Evolutionary conservation across 2,888 invertebrate genomes (phyloP).

Genomic region (Germaria angustata): DNA sequence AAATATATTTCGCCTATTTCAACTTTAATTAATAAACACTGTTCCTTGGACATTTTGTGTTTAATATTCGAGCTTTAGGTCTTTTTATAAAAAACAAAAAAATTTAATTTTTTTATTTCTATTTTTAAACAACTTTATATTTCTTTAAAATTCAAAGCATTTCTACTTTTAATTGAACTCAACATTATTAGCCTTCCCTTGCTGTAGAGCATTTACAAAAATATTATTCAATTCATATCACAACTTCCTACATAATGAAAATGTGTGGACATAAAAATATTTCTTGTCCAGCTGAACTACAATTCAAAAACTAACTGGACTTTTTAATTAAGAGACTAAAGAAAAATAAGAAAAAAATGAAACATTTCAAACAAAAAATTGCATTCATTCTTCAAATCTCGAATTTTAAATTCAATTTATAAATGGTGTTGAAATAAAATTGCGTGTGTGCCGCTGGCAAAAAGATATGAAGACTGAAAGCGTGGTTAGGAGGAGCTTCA

Average conservation of each 20-base stretch:
- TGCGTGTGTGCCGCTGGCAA: conserved; percentile 23
- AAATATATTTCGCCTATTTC: no score
- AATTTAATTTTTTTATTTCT: no score
- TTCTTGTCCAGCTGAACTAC: neutral
- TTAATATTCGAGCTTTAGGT: no score
- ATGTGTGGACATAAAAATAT: conserved; percentile 17
- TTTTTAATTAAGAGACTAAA: conserved; percentile 29
- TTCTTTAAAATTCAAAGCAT: no score
- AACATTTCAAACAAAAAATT: conserved; percentile 9
- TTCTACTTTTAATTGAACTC: no score
- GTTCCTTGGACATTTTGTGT: no score
- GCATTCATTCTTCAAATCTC: neutral
- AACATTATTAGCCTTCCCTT: no score
- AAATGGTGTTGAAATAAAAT: conserved; percentile 33
- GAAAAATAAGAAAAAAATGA: neutral
- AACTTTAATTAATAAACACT: no score
- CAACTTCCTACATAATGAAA: conserved; percentile 26
- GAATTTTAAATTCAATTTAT: neutral
- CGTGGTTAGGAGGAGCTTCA: conserved; percentile 23
- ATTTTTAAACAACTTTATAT: no score
- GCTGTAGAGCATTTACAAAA: neutral
- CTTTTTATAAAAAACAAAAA: no score
- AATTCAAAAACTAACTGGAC: conserved; percentile 39
- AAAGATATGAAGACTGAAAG: neutral
- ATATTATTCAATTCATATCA: conserved; percentile 2